These are phyloP conservation scores for Andrena praecox DNA, from an alignment of 2,888 invertebrate species.

Conservation along the genomic window DNA sequence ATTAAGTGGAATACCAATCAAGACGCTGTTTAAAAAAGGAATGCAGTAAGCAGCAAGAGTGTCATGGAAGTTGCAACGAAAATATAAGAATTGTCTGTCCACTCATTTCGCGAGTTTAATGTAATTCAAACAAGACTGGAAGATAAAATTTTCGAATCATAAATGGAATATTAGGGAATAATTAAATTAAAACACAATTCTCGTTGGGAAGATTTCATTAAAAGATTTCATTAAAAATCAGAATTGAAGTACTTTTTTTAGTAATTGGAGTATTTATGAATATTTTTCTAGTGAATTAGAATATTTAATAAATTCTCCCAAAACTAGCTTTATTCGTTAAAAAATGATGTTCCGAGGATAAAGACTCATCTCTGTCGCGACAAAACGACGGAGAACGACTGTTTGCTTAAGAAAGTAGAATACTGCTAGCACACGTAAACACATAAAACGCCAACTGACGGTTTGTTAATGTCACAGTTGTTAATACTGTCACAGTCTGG, in stretches of 20 bases:
- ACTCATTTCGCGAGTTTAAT: background rate
- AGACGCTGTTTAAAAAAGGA: background rate
- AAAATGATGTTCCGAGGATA: background rate
- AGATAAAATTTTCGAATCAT: too few relatives aligned
- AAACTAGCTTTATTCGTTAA: background rate
- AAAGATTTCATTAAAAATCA: too few relatives aligned
- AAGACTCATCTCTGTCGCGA: background rate
- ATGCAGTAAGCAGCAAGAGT: background rate
- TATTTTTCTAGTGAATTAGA: background rate
- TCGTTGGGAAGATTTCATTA: too few relatives aligned
- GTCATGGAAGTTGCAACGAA: background rate
- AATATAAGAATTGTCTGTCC: background rate
- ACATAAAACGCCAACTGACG: slow-evolving; percentile 23
- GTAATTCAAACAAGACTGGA: background rate
- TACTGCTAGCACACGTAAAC: slow-evolving; percentile 17
- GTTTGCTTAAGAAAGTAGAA: slow-evolving; percentile 14
- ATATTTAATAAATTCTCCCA: background rate
- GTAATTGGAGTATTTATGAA: background rate
- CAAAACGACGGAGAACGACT: background rate
- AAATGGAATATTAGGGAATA: too few relatives aligned
- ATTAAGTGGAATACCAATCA: slow-evolving; percentile 34
- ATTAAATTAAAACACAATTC: too few relatives aligned
- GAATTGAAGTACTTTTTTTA: too few relatives aligned
- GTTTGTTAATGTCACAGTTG: slow-evolving; percentile 46
- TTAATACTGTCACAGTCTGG: slow-evolving; percentile 16